Evolutionary conservation across 2,113 vertebrate species (phyloP), one percentile per base, ranked within the genome.

Genomic region (Phalacrocorax aristotelis): DNA sequence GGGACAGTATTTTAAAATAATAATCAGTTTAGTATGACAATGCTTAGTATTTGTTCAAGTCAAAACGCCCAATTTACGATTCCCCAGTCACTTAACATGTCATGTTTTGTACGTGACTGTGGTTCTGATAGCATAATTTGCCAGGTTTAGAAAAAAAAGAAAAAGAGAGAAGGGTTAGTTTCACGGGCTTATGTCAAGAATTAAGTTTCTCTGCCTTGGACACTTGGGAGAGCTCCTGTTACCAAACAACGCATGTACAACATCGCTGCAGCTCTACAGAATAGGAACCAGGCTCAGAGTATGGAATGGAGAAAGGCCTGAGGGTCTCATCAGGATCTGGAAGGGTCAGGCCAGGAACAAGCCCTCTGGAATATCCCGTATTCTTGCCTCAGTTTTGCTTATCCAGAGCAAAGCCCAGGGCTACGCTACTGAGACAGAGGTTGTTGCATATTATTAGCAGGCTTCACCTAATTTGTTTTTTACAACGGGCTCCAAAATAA

Each of bases 1-100:
- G 87, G 79, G 64, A 66, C 83, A 89, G 85, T 93, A 94, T 93
- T 97, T 95, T 79, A 89, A 93, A 96, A 92, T 70, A 88, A 93
- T 89, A 57, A 85, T 75, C 84, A 62, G 62, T 83, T 82, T 46
- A 55, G 70, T 81, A 64, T 93, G 91, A 96, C 92, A 92, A 92
- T 94, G 94, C 87, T 87, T 30, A 84, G 61, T 40, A 90, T 92
- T 94, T 77, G 44, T 57, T 92, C 46, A 81, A 90, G 75, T 83
- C 94, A 70, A 83, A 95, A 78, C 11, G 17, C 82, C 93, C 91
- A 92, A 88, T 86, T 90, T 86, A 78, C 2, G 54, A 60, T 93
- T 97, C 90, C 85, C 90, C 61, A n/a, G 85, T 83, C 68, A 32
- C 32, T 88, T 72, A 65, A n/a, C 8, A 0, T 78, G 62, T 13